phyloP scores from a whole-genome alignment of 2,113 vertebrate genomes.

The Nothobranchius kuhntae region DNA sequence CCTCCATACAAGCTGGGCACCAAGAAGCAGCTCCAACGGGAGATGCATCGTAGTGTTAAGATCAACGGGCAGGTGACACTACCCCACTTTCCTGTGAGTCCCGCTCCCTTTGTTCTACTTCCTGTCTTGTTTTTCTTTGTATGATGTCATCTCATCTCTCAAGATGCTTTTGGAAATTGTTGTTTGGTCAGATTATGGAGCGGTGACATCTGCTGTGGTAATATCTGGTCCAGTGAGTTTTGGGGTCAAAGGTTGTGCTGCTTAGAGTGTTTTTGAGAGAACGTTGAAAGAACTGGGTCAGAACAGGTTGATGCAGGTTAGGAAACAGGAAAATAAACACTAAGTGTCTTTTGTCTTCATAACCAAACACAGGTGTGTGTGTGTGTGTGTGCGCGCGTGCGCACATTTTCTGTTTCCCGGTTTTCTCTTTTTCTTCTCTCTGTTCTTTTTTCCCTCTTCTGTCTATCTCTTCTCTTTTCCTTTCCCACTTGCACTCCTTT shows the following conservation, averaged over 20 bases:
- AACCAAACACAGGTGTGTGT: conserved; percentile 58
- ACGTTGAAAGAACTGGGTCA: conserved; percentile 47
- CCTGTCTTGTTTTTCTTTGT: conserved; percentile 9
- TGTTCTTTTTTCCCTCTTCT: conserved; percentile 26
- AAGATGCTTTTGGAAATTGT: too few species aligned
- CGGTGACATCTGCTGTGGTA: background rate
- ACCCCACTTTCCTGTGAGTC: conserved; percentile 96
- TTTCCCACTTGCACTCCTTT: conserved; percentile 82
- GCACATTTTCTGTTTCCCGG: conserved; percentile 40
- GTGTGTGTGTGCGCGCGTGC: conserved; percentile 29
- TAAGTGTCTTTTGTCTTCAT: conserved; percentile 54
- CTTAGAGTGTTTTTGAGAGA: conserved; percentile 3
- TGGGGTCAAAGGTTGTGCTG: conserved; percentile 9
- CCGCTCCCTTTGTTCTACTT: conserved; percentile 76
- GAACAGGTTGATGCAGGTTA: conserved; percentile 45
- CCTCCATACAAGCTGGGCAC: conserved; percentile 90
- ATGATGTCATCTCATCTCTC: too few species aligned
- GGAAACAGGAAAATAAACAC: conserved; percentile 42
- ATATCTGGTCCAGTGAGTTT: conserved; percentile 18
- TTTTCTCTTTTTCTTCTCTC: conserved; percentile 21
- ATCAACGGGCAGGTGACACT: conserved; percentile 95
- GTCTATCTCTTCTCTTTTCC: conserved; percentile 63
- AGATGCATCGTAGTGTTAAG: conserved; percentile 94
- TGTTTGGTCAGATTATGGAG: conserved; percentile 1
- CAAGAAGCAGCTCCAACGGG: conserved; percentile 95